Percentiles rank a stretch among this genome's conserved stretches.
These are phyloP conservation scores for Ochropleura plecta DNA, from an alignment of 2,888 invertebrate species.

Conservation along the genomic window DNA sequence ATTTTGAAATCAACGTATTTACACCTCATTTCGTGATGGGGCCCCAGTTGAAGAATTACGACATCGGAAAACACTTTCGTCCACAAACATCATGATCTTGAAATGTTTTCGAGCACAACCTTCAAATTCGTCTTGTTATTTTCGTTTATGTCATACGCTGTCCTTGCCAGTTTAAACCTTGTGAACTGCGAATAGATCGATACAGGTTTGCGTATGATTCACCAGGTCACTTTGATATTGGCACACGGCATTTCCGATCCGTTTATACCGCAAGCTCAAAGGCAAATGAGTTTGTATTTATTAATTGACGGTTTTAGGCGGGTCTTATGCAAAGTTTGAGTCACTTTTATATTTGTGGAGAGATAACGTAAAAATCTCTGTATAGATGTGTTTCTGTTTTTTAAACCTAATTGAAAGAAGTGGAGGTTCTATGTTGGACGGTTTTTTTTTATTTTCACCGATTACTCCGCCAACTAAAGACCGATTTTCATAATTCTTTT, in stretches of 20 bases:
- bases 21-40: too few species aligned
- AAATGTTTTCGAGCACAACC: constrained; percentile 27
- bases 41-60: not conserved
- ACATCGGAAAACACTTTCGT: constrained; percentile 6
- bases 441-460: too few species aligned
- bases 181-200: constrained; percentile 56
- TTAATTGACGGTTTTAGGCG: constrained; percentile 48
- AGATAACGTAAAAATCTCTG: not conserved
- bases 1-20: too few species aligned
- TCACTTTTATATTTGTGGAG: constrained; percentile 25
- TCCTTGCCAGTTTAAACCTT: constrained; percentile 55
- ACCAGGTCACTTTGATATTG: constrained; percentile 61
- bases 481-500: too few species aligned
- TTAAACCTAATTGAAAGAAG: too few species aligned
- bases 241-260: constrained; percentile 63
- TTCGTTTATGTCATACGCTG: constrained; percentile 47
- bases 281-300: constrained; percentile 36
- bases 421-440: too few species aligned
- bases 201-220: constrained; percentile 64
- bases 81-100: constrained; percentile 17
- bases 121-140: constrained; percentile 39
- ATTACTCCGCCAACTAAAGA: too few species aligned
- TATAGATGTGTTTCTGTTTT: not conserved
- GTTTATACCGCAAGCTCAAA: constrained; percentile 27
- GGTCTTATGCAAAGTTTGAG: constrained; percentile 28